Evolutionary conservation across 1,140 invertebrate genomes (phyloP), one percentile per base, ranked within the genome.

Genomic region (Drosophila lacteicornis): DNA sequence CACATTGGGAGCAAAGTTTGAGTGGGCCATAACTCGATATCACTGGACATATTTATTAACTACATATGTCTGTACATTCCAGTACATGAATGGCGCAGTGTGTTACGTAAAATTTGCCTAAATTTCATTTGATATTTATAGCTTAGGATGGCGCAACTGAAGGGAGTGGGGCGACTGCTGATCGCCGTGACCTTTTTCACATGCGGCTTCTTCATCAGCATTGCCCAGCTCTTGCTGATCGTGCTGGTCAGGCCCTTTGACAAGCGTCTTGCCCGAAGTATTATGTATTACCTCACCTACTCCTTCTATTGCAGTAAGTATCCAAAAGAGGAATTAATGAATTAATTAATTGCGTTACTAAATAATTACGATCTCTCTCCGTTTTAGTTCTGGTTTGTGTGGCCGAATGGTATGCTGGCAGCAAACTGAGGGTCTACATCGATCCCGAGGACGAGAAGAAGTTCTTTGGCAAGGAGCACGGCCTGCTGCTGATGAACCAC

Each of bases 401-500:
- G 88, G 95, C 95, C 51, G 97, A 99, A 94, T 99, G 98, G 97
- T 99, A 98, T 97, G 96, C 97, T 45, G 95, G 95, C 22, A 95
- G 95, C 33, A 95, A 95, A 71, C 84, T 97, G 73, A 93, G 94
- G 47, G 84, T 98, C 12, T 98, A 97, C 82, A 94, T 96, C 73
- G 96, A 98, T 86, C 95, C 96, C 83, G 94, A 96, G 61, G 96
- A 97, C 58, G 96, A 95, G 91, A 93, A 96, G 5, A 95, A 96
- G 92, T 96, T 95, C 92, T 96, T 96, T 93, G 97, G 97, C 12
- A 96, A 97, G 80, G 98, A 99, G 88, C 97, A 99, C 94, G 96
- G 95, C 4, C 95, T 98, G 82, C 94, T 98, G 51, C 94, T 99
- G 27, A 98, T 99, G 97, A 99, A 99, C 93, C 98, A 99, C 92